These are phyloP conservation scores for Drosophila prosaltans DNA, from an alignment of 1,140 invertebrate species.

Conservation along the genomic window DNA sequence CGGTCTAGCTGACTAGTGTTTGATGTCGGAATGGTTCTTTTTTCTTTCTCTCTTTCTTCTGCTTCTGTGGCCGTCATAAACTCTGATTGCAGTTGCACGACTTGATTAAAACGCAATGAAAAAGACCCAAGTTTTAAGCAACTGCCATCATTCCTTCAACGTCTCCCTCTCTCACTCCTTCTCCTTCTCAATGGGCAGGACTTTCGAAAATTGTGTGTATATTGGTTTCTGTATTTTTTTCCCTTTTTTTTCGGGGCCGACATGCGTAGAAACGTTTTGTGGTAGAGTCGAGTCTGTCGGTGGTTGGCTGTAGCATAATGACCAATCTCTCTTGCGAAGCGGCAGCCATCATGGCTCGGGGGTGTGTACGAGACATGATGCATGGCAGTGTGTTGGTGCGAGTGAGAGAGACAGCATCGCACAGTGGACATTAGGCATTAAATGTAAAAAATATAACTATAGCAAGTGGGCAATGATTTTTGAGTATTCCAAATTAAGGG, in stretches of 20 bases:
- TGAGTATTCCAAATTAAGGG: too few relatives aligned
- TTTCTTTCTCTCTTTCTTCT: too few relatives aligned
- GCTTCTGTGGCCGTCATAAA: constrained; percentile 26
- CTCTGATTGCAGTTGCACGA: constrained; percentile 41
- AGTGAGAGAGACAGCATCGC: constrained; percentile 2
- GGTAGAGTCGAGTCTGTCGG: constrained; percentile 36
- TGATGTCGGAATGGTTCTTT: not conserved
- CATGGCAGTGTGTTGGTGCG: not conserved
- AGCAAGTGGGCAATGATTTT: too few relatives aligned
- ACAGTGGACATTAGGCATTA: not conserved
- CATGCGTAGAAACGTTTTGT: constrained; percentile 61
- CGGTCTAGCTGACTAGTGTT: constrained; percentile 37
- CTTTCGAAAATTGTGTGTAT: constrained; percentile 30
- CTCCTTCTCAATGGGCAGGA: constrained; percentile 22
- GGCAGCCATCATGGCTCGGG: constrained; percentile 57
- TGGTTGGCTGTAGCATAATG: constrained; percentile 48
- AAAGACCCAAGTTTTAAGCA: constrained; percentile 29
- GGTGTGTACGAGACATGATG: constrained; percentile 12
- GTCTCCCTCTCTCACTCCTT: not conserved
- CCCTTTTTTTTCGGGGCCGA: constrained; percentile 20
- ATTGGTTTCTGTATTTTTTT: not conserved
- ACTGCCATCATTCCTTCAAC: not conserved
- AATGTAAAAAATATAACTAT: not conserved
- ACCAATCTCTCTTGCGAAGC: constrained; percentile 53
- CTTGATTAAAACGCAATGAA: constrained; percentile 70